Conservation (phyloP, 2,888 invertebrate genomes). For the Amphipyra berbera region DNA sequence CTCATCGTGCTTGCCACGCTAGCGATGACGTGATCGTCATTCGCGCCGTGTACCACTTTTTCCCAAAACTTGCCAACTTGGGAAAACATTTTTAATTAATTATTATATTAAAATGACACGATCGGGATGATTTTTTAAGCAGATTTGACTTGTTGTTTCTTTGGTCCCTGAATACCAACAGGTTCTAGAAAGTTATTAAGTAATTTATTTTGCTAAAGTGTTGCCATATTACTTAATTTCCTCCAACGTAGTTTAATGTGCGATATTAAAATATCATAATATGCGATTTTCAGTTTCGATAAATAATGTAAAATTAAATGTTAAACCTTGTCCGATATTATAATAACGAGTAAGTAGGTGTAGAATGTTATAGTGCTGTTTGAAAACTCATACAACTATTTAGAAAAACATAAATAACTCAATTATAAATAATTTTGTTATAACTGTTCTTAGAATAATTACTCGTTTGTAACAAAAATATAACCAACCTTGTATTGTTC, state of each 20-base stretch:
- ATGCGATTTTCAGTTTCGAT: no score
- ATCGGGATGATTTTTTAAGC: conserved; percentile 32
- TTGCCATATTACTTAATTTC: conserved; percentile 41
- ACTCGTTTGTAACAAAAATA: no score
- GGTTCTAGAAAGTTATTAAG: conserved; percentile 13
- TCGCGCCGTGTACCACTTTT: conserved; percentile 78
- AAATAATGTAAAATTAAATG: no score
- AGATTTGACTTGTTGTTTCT: conserved; percentile 42
- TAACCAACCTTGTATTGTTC: no score
- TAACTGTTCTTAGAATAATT: no score
- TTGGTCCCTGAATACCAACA: conserved; percentile 30
- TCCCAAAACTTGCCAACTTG: conserved; percentile 74
- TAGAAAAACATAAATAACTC: no score
- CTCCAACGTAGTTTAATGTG: background rate
- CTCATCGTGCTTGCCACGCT: conserved; percentile 78
- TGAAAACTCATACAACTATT: no score
- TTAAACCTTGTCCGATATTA: no score
- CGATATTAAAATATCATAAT: background rate
- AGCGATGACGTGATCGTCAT: conserved; percentile 79
- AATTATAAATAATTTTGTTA: no score
- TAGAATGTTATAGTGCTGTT: no score
- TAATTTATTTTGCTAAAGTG: conserved; percentile 37
- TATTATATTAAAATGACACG: conserved; percentile 44
- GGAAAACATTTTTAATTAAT: conserved; percentile 57
- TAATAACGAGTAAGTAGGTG: no score